phyloP scores from a whole-genome alignment of 2,888 invertebrate species.

The Desoria tigrina region DNA sequence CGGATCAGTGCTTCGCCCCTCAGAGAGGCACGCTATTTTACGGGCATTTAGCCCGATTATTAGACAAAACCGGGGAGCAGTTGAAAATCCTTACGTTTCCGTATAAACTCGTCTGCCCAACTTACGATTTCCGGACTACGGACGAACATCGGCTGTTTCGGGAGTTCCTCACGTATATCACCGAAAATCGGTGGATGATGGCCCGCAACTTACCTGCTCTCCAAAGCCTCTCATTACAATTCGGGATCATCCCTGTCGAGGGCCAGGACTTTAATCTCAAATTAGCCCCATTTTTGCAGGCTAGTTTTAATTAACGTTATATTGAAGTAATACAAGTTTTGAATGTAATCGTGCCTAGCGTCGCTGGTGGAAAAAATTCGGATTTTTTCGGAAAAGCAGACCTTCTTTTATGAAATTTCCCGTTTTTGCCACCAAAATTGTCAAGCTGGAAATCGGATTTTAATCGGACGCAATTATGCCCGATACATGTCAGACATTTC shows the following conservation, averaged over 20 bases:
- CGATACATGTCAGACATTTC: no score
- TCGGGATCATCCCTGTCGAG: slow-evolving; percentile 48
- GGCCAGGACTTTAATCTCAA: slow-evolving; percentile 39
- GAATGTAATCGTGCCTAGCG: no score
- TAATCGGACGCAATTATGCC: no score
- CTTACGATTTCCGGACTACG: slow-evolving; percentile 45
- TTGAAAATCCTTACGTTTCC: slow-evolving; percentile 45
- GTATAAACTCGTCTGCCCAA: slow-evolving; percentile 44
- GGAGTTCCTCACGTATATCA: slow-evolving; percentile 45
- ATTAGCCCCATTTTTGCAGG: slow-evolving; percentile 46
- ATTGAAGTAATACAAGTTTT: no score
- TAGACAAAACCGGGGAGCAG: slow-evolving; percentile 30
- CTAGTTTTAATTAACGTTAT: no score
- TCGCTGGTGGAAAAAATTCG: no score
- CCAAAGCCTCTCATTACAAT: slow-evolving; percentile 41
- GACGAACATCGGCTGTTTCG: slow-evolving; percentile 50
- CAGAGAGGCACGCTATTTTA: slow-evolving; percentile 44
- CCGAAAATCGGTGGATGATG: slow-evolving; percentile 41
- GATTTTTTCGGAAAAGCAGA: no score
- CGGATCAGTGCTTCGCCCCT: slow-evolving; percentile 50
- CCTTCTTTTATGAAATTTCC: no score
- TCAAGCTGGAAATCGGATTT: no score
- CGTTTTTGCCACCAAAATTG: no score
- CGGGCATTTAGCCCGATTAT: slow-evolving; percentile 32
- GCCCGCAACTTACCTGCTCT: slow-evolving; percentile 29